phyloP scores from a whole-genome alignment of 2,797 vertebrate species.

The Enteromius thamalakanensis region DNA sequence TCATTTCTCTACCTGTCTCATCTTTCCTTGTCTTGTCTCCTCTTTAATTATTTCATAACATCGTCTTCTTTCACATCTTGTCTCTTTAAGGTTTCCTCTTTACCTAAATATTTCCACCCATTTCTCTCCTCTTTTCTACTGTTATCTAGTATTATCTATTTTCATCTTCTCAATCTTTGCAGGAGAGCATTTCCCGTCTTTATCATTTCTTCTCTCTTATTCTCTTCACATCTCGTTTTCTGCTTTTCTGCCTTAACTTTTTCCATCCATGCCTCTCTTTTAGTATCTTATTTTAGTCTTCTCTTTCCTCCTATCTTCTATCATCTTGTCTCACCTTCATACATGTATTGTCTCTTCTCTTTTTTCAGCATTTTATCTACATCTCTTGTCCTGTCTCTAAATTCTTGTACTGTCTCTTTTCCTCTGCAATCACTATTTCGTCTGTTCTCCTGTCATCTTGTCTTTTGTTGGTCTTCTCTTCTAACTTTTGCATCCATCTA shows the following conservation, averaged over 20 bases:
- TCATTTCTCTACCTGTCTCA: neutral
- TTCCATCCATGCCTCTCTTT: neutral
- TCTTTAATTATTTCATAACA: too few relatives aligned
- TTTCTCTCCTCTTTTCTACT: constrained; percentile 68
- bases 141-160: constrained; percentile 15
- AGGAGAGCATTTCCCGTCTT: constrained; percentile 19
- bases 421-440: neutral
- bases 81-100: neutral
- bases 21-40: neutral
- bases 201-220: constrained; percentile 48
- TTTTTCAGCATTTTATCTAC: neutral
- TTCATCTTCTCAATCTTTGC: constrained; percentile 64
- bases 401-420: neutral
- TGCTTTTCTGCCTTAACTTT: neutral
- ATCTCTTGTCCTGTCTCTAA: neutral
- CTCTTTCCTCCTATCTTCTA: neutral
- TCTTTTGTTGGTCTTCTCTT: neutral
- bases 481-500: neutral
- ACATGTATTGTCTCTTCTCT: neutral
- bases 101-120: constrained; percentile 53
- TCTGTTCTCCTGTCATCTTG: neutral
- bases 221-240: constrained; percentile 57
- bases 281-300: neutral
- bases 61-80: neutral
- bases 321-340: neutral